Base-by-base conservation (phyloP, 2,797 vertebrate genomes). In the Labeo calbasu region DNA sequence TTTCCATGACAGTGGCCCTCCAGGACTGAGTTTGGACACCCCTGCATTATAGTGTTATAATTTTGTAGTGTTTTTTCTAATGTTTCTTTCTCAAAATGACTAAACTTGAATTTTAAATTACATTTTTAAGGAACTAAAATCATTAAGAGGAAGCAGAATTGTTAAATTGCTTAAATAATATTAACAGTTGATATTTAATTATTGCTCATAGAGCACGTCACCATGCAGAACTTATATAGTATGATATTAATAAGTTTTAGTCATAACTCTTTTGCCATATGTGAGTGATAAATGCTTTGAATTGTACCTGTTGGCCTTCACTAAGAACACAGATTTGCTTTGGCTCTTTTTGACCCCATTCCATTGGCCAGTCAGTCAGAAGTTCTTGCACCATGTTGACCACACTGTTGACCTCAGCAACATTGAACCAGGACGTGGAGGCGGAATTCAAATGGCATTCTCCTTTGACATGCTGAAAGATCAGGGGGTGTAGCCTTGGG, bases 311-410 rank as follows among this genome's bases (percentile, higher is more conserved):
- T 46, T 4, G 87, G 12, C 95, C 96, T 2, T 97, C 95, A 85
- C 97, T 97, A 7, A 98, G 93, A 4, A 96, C 94, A 2, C 97
- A 98, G 79, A 99, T 94, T 82, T 88, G 91, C 69, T 84, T 91
- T 86, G 87, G 89, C 53, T 96, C 92, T 7, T 2, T 85, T 51
- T 4, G 0, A 7, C 94, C 96, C 97, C 97, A 98, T 82, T 93
- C 90, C 17, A 57, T 1, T 0, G 97, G 96, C 97, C 97, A 99
- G 61, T 88, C 88, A 53, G 88, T 17, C 0, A 90, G 75, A 73
- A 96, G 84, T 12, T 94, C 92, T 28, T 90, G 86, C 15, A 98
- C 95, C 70, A 93, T 93, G 88, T 96, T 93, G 5, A 90, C 76
- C 12, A 97, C 96, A 89, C 92, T 92, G 5, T 51, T 4, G 17